Base-by-base conservation (phyloP, 2,888 invertebrate species). In the Scaptomyza flava region DNA sequence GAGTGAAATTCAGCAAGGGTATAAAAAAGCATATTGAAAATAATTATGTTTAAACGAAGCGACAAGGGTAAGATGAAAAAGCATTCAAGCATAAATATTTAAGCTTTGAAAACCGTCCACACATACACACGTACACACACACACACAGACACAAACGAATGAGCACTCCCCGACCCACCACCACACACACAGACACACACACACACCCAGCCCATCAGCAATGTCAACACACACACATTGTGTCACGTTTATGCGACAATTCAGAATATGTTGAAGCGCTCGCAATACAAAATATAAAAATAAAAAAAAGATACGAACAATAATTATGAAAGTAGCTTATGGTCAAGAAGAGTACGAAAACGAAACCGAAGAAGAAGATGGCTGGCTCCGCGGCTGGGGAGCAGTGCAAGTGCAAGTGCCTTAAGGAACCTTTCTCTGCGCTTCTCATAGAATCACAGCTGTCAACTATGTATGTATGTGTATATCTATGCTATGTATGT, bases 61-160 rank as follows among this genome's bases (percentile, higher is more conserved):
- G 57, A 76, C 59, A 76, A 71, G 67, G 68, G 54, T 63, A 71
- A 68, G 60, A 70, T 71, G 63, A 64, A 67, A 57, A 68, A 74
- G 67, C 72, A 67, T 81, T 72, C 71, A 74, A 74, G 72, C 76
- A 65, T 76, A 64, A 71, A 69, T 76, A 70, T 75, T 83, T 84
- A 86, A 86, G 89, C 91, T 91, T 90, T 87, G 89, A 90, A 82
- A 82, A 90, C 91, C 91, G 91, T 91, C 91, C 91, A 91, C 90
- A 54, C 12, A 47, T 23, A 60, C 45, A 51, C 31, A 52, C 47
- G 60, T 45, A 47, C 27, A 60, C 45, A 51, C 31, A 52, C 47
- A 62, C 48, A 47, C 31, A 41, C n/a, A 63, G 33, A 42, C 31
- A 38, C 51, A 17, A 17, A 42, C 68, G 50, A 61, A 54, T 42